phyloP scores from a whole-genome alignment of 1,140 invertebrate genomes.

The Dicyema japonicum region DNA sequence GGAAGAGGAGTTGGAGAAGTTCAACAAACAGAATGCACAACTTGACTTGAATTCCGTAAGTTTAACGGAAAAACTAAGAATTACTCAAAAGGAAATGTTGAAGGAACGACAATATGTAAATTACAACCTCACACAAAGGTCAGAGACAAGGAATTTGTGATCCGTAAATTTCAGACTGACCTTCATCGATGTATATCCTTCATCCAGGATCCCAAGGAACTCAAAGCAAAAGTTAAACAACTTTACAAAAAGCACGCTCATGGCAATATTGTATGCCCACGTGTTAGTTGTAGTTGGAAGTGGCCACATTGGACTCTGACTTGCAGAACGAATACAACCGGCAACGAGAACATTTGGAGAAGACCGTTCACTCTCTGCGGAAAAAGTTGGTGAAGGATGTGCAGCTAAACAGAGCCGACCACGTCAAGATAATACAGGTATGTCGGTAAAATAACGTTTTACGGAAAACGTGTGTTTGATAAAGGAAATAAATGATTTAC shows the following conservation, averaged over 20 bases:
- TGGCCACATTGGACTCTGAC: conserved; percentile 24
- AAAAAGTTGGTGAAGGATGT: conserved; percentile 23
- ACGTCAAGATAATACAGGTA: conserved; percentile 24
- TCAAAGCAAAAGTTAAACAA: conserved; percentile 40
- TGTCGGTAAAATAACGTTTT: background rate
- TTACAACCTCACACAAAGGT: conserved; percentile 19
- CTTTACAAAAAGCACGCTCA: conserved; percentile 37
- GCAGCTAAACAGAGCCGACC: conserved; percentile 19
- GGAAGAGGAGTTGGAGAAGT: conserved; percentile 32
- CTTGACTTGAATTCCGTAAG: conserved; percentile 36
- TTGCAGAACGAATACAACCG: conserved; percentile 38
- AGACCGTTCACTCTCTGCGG: conserved; percentile 29
- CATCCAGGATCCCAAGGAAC: conserved; percentile 35
- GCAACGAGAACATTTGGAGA: conserved; percentile 38
- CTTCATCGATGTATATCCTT: conserved; percentile 36
- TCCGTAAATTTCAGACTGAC: conserved; percentile 40
- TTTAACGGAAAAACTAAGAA: conserved; percentile 35
- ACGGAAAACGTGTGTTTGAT: conserved; percentile 40
- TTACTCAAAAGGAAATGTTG: conserved; percentile 31
- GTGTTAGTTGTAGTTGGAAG: conserved; percentile 5
- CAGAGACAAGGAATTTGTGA: conserved; percentile 28
- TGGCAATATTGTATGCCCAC: conserved; percentile 19
- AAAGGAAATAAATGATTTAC: conserved; percentile 34
- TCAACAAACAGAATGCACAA: conserved; percentile 30
- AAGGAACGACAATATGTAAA: conserved; percentile 27